phyloP scores from a whole-genome alignment of 2,797 vertebrate species.

The Dendrocincla fuliginosa region DNA sequence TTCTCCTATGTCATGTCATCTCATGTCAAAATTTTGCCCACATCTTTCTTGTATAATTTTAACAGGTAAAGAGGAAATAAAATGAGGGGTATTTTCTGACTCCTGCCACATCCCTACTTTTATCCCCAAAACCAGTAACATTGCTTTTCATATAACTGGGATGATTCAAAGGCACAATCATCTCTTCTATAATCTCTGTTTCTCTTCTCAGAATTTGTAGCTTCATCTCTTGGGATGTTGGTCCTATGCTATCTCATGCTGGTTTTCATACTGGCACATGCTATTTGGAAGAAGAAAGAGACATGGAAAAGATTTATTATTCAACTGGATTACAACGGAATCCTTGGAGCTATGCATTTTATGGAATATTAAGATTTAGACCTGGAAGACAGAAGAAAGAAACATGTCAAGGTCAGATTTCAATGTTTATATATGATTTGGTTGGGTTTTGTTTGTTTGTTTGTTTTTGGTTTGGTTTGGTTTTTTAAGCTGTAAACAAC shows the following conservation, averaged over 20 bases:
- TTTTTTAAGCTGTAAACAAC: neutral
- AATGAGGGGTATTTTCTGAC: neutral
- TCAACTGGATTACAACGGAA: neutral
- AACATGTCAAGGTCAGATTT: neutral
- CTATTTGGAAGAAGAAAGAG: neutral
- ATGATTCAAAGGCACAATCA: neutral
- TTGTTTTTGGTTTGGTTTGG: neutral
- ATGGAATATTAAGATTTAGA: neutral
- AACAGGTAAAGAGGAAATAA: neutral
- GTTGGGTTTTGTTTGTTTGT: neutral
- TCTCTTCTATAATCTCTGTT: neutral
- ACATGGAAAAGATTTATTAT: neutral
- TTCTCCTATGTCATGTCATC: neutral
- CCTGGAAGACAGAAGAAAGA: neutral
- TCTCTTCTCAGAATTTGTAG: neutral
- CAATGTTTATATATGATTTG: neutral
- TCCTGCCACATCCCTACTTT: neutral
- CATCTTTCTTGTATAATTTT: neutral
- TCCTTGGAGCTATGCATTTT: neutral
- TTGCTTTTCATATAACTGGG: neutral
- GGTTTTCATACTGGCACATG: neutral
- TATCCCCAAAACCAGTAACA: neutral
- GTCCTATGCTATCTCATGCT: neutral
- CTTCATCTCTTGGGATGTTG: neutral
- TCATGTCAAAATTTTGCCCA: neutral